Evolutionary conservation across 2,797 vertebrate genomes (phyloP).

Genomic region (Ctenochaetus hawaiiensis): DNA sequence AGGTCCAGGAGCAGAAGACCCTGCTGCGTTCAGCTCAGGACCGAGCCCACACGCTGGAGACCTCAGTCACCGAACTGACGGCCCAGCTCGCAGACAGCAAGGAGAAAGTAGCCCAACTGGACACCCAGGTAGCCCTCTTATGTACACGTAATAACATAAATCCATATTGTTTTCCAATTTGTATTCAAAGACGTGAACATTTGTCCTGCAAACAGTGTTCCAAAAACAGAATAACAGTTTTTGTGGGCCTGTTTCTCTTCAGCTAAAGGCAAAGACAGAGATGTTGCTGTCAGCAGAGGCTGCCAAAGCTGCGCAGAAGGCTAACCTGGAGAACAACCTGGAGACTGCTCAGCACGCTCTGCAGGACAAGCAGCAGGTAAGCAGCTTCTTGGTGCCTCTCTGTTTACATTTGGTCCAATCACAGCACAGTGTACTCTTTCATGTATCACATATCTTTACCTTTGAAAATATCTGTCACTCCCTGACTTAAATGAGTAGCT

Average conservation of each 20-base stretch:
- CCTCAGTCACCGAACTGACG: constrained; percentile 88
- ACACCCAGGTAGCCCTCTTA: constrained; percentile 89
- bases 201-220: background rate
- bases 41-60: constrained; percentile 90
- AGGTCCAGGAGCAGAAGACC: constrained; percentile 97
- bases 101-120: constrained; percentile 93
- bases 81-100: constrained; percentile 93
- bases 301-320: constrained; percentile 94
- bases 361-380: constrained; percentile 98
- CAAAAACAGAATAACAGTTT: background rate
- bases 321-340: constrained; percentile 95
- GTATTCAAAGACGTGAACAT: background rate
- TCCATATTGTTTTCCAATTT: background rate
- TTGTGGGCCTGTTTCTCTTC: constrained; percentile 39
- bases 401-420: background rate
- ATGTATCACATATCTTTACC: background rate
- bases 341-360: constrained; percentile 95
- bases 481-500: too few species aligned
- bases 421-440: background rate
- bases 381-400: background rate
- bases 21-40: constrained; percentile 93
- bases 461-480: constrained; percentile 1
- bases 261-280: constrained; percentile 99
- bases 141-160: background rate
- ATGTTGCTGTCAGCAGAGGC: constrained; percentile 95